Base-by-base conservation (phyloP, 2,888 invertebrate species). In the Dasypolia templi region DNA sequence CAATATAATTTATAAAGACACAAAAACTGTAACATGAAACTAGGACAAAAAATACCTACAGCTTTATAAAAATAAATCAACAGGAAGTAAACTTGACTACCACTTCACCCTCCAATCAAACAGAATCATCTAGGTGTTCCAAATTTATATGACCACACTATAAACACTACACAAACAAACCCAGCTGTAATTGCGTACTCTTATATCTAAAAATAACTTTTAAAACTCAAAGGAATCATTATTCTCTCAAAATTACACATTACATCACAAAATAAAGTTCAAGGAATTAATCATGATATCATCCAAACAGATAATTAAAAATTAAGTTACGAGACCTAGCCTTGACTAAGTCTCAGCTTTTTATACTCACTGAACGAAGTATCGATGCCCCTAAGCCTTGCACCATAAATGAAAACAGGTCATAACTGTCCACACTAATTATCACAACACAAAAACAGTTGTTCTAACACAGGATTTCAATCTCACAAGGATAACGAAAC, bases 141-240 rank as follows among this genome's bases (percentile, higher is more conserved):
- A 83, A 84, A 79, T 83, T 83, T 83, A 79, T 79, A 83, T 86
- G 77, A 89, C 86, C 85, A 88, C 81, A 83, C 81, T 81, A 81
- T 82, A 82, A 81, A 82, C 87, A 88, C 86, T 88, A 92, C 89
- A 92, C 91, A 93, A 93, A 92, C 91, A 93, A 89, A 90, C 87
- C 82, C 88, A 88, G 84, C 87, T 88, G 84, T 86, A 89, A 91
- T 89, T 88, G 89, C 91, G 90, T 91, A 92, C 87, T 91, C 82
- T 72, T 87, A 82, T 75, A 83, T 86, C 95, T 96, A 95, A 91
- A 95, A 95, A 96, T 96, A 96, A 92, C 91, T 89, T 90, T 81
- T 75, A 83, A 85, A 88, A 89, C 81, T 84, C 86, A 90, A 87
- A 79, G 91, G 91, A 93, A 91, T 90, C 86, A 90, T 89, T 82